Conservation (phyloP, 1,140 invertebrate species). For the Sminthurinus signatus region DNA sequence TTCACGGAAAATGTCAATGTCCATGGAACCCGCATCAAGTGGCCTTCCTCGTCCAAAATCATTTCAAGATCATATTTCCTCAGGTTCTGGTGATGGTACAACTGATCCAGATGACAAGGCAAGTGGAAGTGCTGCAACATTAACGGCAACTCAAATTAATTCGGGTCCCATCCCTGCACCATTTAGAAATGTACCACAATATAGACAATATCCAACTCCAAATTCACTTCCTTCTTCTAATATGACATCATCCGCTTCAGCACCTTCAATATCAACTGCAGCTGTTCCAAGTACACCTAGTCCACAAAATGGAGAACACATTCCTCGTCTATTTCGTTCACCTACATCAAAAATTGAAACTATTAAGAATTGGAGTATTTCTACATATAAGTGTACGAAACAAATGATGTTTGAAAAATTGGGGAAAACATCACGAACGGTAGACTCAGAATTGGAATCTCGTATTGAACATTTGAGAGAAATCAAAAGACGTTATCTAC, state of each 20-base stretch:
- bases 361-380: slow-evolving; percentile 91
- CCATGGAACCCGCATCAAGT: slow-evolving; percentile 27
- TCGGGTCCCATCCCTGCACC: slow-evolving; percentile 6
- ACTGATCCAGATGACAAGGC: slow-evolving; percentile 11
- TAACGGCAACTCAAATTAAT: too few species aligned
- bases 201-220: slow-evolving; percentile 34
- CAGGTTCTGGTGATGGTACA: background rate
- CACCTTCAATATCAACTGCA: slow-evolving; percentile 47
- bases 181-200: slow-evolving; percentile 22
- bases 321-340: slow-evolving; percentile 54
- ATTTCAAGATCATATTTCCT: slow-evolving; percentile 20
- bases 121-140: slow-evolving; percentile 17
- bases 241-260: slow-evolving; percentile 42
- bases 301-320: slow-evolving; percentile 53
- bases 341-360: slow-evolving; percentile 74
- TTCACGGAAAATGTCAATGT: slow-evolving; percentile 19
- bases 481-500: slow-evolving; percentile 88
- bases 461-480: slow-evolving; percentile 87
- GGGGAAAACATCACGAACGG: slow-evolving; percentile 84
- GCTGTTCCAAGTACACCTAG: slow-evolving; percentile 43
- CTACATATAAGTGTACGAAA: slow-evolving; percentile 93
- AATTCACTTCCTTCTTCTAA: slow-evolving; percentile 28
- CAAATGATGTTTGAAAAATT: slow-evolving; percentile 91
- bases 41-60: slow-evolving; percentile 28
- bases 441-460: slow-evolving; percentile 83